These are phyloP conservation scores for Drosophila pseudotakahashii DNA, from an alignment of 2,888 invertebrate genomes.

Conservation along the genomic window DNA sequence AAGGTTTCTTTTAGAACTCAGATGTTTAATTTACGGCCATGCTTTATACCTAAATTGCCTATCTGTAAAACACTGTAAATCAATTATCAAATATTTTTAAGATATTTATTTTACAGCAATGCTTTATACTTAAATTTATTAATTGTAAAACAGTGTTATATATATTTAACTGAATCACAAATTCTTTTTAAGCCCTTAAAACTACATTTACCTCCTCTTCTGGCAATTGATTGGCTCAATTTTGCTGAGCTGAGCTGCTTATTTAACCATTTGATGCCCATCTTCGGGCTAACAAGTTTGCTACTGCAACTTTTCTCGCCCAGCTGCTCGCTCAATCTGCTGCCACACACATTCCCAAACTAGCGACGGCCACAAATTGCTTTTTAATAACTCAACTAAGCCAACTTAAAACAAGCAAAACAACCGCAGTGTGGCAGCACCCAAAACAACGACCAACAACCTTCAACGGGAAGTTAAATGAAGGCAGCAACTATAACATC, in stretches of 20 bases:
- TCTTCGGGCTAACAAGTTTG: conserved; percentile 34
- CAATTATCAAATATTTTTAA: too few relatives aligned
- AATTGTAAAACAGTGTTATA: not conserved
- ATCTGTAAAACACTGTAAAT: not conserved
- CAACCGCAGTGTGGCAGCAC: conserved; percentile 42
- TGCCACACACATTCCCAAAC: conserved; percentile 62
- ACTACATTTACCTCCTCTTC: not conserved
- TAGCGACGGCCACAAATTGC: conserved; percentile 73
- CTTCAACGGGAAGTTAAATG: conserved; percentile 72
- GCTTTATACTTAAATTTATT: not conserved
- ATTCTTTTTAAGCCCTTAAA: not conserved
- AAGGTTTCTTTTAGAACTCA: too few relatives aligned
- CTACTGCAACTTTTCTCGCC: conserved; percentile 55
- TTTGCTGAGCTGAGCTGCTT: conserved; percentile 34
- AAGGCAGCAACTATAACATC: conserved; percentile 61
- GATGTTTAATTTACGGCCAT: too few relatives aligned
- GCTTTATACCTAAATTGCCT: not conserved
- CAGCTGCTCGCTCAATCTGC: conserved; percentile 76
- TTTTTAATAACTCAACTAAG: conserved; percentile 78
- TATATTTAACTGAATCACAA: not conserved
- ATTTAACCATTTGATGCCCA: conserved; percentile 51
- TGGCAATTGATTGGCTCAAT: conserved; percentile 38
- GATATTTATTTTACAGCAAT: too few relatives aligned
- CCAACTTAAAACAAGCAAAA: conserved; percentile 55
- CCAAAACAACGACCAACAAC: conserved; percentile 44